These are phyloP conservation scores for Paratilapia polleni DNA, from an alignment of 2,113 vertebrate genomes.

Conservation along the genomic window DNA sequence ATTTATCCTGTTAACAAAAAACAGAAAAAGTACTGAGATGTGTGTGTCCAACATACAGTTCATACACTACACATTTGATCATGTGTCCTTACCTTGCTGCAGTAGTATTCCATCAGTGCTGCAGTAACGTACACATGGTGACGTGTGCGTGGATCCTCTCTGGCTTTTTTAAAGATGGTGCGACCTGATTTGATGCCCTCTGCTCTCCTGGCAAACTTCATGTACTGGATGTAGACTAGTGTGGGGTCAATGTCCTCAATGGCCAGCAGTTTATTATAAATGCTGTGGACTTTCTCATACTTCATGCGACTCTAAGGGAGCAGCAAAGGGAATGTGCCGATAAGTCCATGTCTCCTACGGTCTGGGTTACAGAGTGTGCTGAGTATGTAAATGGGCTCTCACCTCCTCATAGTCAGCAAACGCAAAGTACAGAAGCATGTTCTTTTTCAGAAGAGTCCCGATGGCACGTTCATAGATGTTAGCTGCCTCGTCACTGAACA, in stretches of 20 bases:
- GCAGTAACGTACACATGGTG: constrained; percentile 98
- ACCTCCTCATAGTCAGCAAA: constrained; percentile 99
- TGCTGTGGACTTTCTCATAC: constrained; percentile 97
- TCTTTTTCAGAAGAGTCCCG: constrained; percentile 97
- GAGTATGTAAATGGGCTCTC: constrained; percentile 38
- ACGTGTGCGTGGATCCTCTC: constrained; percentile 93
- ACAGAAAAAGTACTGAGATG: not conserved
- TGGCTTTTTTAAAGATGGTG: constrained; percentile 98
- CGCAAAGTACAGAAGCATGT: constrained; percentile 99
- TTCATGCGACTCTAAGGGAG: constrained; percentile 94
- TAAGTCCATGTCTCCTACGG: not conserved
- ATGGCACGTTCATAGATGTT: constrained; percentile 99
- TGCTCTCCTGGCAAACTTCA: constrained; percentile 98
- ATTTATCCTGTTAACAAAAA: constrained; percentile 89
- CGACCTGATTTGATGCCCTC: constrained; percentile 98
- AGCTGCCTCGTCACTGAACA: constrained; percentile 98
- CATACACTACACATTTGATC: not conserved
- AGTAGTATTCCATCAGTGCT: constrained; percentile 99
- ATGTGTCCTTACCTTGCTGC: constrained; percentile 89
- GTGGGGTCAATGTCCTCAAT: constrained; percentile 99
- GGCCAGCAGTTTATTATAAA: constrained; percentile 95
- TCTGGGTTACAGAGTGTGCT: not conserved
- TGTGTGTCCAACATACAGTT: not conserved
- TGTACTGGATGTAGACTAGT: constrained; percentile 98
- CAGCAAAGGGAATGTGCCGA: not conserved